Evolutionary conservation across 1,140 invertebrate species (phyloP).

Genomic region (Metaphire vulgaris): DNA sequence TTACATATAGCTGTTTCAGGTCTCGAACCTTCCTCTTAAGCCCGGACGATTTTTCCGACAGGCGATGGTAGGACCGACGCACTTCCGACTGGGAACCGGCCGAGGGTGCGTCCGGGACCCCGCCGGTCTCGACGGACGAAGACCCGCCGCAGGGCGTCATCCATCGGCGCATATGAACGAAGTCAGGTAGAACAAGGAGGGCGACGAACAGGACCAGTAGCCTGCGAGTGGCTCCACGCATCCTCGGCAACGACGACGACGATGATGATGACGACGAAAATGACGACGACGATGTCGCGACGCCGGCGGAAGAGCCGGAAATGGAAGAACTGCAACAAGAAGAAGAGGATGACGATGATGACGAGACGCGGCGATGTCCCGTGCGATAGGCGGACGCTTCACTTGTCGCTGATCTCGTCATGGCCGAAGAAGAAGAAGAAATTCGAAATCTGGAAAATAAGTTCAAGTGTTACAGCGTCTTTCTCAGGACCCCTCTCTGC

Average conservation of each 20-base stretch:
- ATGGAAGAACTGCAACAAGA: too few relatives aligned
- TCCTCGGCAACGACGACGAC: not conserved
- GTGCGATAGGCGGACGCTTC: too few relatives aligned
- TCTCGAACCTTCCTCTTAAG: not conserved
- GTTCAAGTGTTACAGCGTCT: too few relatives aligned
- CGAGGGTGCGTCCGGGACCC: too few relatives aligned
- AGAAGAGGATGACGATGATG: too few relatives aligned
- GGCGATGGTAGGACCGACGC: not conserved
- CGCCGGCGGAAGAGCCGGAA: too few relatives aligned
- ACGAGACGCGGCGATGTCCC: too few relatives aligned
- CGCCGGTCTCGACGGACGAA: not conserved
- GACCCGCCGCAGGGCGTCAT: not conserved
- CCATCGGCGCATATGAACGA: not conserved
- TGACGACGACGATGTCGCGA: not conserved
- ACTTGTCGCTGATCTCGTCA: too few relatives aligned
- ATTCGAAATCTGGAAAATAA: too few relatives aligned
- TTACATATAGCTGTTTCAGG: not conserved
- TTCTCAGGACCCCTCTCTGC: too few relatives aligned
- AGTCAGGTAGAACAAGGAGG: not conserved
- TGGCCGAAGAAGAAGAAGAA: too few relatives aligned
- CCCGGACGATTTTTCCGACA: not conserved
- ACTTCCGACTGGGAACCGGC: not conserved
- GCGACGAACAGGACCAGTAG: not conserved
- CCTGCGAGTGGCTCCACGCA: not conserved
- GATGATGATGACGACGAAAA: not conserved